A percentile compares a stretch with the other conserved stretches of the same genome.
Evolutionary conservation across 2,888 invertebrate genomes (phyloP).

Genomic region (Epinotia bilunana): DNA sequence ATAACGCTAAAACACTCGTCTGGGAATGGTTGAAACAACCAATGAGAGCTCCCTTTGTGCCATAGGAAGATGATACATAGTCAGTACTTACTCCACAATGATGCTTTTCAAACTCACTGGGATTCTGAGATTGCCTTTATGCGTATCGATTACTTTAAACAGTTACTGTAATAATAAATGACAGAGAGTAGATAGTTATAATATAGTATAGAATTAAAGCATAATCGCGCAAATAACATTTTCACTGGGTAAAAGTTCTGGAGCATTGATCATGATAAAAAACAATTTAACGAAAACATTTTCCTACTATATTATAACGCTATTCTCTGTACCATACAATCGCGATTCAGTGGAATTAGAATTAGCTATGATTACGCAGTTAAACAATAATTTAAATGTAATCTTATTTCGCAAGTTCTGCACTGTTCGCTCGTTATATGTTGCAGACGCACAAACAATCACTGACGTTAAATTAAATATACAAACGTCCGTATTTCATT

Average conservation of each 20-base stretch:
- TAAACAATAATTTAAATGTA: slow-evolving; percentile 31
- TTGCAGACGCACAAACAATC: slow-evolving; percentile 42
- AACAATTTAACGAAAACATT: not conserved
- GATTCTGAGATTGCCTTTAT: slow-evolving; percentile 8
- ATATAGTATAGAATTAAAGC: not conserved
- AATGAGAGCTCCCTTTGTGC: slow-evolving; percentile 4
- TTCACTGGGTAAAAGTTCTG: not conserved
- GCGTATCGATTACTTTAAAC: slow-evolving; percentile 16
- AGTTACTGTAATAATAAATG: slow-evolving; percentile 23
- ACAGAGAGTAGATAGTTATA: slow-evolving; percentile 14
- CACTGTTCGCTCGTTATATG: slow-evolving; percentile 27
- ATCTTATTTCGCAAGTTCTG: slow-evolving; percentile 41
- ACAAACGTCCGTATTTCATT: slow-evolving; percentile 24
- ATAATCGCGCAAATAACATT: not conserved
- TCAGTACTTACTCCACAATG: no score
- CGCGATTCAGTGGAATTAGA: slow-evolving; percentile 31
- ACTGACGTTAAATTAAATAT: slow-evolving; percentile 30
- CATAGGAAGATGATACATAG: not conserved
- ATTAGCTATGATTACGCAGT: slow-evolving; percentile 15
- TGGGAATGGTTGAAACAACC: not conserved
- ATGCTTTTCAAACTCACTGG: not conserved
- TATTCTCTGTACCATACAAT: slow-evolving; percentile 15
- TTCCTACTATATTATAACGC: slow-evolving; percentile 1
- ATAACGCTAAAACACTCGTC: not conserved
- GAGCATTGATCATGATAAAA: not conserved